Conservation (phyloP, 2,113 vertebrate genomes). For the Cyanoliseus patagonus region DNA sequence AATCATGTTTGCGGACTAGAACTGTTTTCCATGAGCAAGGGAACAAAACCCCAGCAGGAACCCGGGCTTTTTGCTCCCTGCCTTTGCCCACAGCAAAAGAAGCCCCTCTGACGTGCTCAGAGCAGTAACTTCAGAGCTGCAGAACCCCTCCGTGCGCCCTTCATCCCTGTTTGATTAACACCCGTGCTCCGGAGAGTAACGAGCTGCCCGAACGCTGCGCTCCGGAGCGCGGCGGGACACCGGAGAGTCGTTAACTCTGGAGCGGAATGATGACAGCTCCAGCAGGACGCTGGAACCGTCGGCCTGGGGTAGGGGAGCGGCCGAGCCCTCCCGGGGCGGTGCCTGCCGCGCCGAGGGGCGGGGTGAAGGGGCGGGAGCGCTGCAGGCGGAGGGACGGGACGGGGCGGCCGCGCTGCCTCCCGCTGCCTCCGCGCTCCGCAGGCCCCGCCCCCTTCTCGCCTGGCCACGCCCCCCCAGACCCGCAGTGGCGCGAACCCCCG, state of each 20-base stretch:
- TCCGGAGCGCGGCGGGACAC: neutral
- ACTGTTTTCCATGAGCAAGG: fast-evolving
- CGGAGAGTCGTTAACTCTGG: neutral
- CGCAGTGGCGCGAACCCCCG: too few species aligned
- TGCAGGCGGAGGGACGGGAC: neutral
- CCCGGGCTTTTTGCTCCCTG: neutral
- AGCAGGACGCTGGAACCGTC: fast-evolving
- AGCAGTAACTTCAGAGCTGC: neutral
- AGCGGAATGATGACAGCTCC: neutral
- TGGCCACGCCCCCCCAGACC: too few species aligned
- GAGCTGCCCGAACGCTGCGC: neutral
- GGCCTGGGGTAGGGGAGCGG: too few species aligned
- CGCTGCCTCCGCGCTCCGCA: too few species aligned
- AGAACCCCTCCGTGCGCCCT: neutral
- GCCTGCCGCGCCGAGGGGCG: neutral
- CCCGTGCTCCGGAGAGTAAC: neutral
- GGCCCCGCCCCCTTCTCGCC: too few species aligned
- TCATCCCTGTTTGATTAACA: too few species aligned
- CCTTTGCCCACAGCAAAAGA: neutral
- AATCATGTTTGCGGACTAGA: neutral
- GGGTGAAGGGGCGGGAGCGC: neutral
- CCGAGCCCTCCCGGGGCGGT: neutral
- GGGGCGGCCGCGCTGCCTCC: neutral
- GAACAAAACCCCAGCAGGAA: neutral
- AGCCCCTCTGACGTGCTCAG: fast-evolving